These are phyloP conservation scores for Crepidodera aurea DNA, from an alignment of 2,888 invertebrate species.

Conservation along the genomic window DNA sequence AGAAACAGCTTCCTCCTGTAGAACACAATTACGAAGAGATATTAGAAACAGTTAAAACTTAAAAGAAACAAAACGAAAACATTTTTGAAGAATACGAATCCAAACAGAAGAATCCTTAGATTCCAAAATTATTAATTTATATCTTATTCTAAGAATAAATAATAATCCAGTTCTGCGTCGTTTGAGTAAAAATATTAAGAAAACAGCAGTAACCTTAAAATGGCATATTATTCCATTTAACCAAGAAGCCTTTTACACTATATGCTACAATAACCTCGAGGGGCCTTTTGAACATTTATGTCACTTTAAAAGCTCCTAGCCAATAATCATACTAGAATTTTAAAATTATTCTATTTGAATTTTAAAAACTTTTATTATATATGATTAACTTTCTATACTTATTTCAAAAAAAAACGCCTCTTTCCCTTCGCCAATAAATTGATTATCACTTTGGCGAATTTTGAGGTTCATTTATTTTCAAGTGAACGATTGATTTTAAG, in stretches of 20 bases:
- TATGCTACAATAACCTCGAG: neutral
- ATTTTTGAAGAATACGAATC: neutral
- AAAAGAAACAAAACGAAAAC: slow-evolving; percentile 7
- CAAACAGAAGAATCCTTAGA: slow-evolving; percentile 26
- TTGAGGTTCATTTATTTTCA: too few species aligned
- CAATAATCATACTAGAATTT: too few species aligned
- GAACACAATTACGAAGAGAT: slow-evolving; percentile 23
- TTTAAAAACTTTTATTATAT: too few species aligned
- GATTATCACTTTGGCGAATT: too few species aligned
- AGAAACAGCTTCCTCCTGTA: slow-evolving; percentile 20
- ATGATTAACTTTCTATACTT: too few species aligned
- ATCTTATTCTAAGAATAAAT: slow-evolving; percentile 18
- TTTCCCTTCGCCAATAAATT: too few species aligned
- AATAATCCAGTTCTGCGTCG: slow-evolving; percentile 9
- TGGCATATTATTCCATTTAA: slow-evolving; percentile 2
- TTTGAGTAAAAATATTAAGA: slow-evolving; percentile 1
- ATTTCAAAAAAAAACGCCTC: too few species aligned
- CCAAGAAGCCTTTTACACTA: slow-evolving; percentile 6
- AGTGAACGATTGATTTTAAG: too few species aligned
- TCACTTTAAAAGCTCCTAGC: neutral
- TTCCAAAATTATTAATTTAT: slow-evolving; percentile 17
- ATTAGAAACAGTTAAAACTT: neutral
- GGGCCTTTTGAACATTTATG: neutral
- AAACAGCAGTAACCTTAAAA: slow-evolving; percentile 7
- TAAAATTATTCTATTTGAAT: too few species aligned